phyloP scores from a whole-genome alignment of 2,797 vertebrate species.

The Peromyscus melanophrys region DNA sequence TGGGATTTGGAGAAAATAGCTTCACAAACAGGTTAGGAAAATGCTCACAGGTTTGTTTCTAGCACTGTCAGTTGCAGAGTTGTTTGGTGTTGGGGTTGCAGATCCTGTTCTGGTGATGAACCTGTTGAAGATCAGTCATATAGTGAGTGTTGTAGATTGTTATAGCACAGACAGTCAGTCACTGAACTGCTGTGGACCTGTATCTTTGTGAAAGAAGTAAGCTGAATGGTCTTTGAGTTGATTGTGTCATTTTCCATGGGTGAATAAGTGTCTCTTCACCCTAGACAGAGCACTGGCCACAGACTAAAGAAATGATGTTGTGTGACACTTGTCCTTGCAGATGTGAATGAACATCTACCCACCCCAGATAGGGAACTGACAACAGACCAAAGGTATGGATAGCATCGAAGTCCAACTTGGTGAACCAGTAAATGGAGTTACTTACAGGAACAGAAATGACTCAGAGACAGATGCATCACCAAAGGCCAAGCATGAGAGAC shows the following conservation, averaged over 20 bases:
- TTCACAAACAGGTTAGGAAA: not conserved
- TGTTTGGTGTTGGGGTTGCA: not conserved
- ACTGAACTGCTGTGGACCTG: not conserved
- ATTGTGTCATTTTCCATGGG: not conserved
- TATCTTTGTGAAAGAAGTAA: not conserved
- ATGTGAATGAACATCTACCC: not conserved
- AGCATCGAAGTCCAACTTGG: not conserved
- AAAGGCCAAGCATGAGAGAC: not conserved
- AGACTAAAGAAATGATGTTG: not conserved
- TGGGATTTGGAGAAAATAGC: not conserved
- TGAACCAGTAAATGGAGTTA: not conserved
- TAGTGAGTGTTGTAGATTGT: not conserved
- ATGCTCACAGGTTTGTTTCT: not conserved
- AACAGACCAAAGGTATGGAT: not conserved
- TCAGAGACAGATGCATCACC: not conserved
- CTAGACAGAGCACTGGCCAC: not conserved
- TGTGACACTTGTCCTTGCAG: not conserved
- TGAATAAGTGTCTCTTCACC: not conserved
- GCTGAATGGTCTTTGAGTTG: not conserved
- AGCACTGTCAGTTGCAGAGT: not conserved
- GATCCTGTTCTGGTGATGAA: not conserved
- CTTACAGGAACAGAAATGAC: not conserved
- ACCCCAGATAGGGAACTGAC: not conserved
- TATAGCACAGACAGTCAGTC: not conserved
- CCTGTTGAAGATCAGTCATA: not conserved